A percentile compares a stretch with the other conserved stretches of the same genome.
These are phyloP conservation scores for Nomada fabriciana DNA, from an alignment of 2,888 invertebrate genomes.

Conservation along the genomic window DNA sequence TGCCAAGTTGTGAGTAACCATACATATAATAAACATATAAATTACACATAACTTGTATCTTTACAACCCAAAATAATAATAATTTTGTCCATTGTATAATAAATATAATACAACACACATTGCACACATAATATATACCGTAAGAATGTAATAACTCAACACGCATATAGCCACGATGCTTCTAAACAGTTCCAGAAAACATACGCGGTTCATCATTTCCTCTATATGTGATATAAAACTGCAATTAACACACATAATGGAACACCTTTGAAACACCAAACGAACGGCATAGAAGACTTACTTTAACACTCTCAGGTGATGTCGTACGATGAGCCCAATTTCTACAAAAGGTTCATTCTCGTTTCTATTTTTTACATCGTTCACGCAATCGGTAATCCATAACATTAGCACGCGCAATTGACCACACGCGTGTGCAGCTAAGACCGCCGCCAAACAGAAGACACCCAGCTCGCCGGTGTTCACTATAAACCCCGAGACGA, in stretches of 20 bases:
- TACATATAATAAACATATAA: too few relatives aligned
- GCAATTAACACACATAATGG: constrained; percentile 30
- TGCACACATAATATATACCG: too few relatives aligned
- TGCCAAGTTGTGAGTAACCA: too few relatives aligned
- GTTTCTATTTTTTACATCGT: neutral
- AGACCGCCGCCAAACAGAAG: constrained; percentile 60
- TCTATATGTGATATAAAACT: constrained; percentile 76
- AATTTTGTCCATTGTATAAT: too few relatives aligned
- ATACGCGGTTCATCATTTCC: constrained; percentile 71
- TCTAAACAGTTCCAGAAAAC: constrained; percentile 78
- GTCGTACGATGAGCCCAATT: constrained; percentile 57
- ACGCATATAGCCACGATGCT: constrained; percentile 70
- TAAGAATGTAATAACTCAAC: constrained; percentile 15
- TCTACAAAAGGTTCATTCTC: neutral
- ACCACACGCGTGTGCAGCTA: constrained; percentile 71
- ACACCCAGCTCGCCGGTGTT: constrained; percentile 50
- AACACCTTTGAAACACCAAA: too few relatives aligned
- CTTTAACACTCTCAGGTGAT: constrained; percentile 65
- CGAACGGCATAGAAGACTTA: neutral
- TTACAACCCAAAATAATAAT: too few relatives aligned
- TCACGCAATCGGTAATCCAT: constrained; percentile 56
- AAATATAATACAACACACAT: too few relatives aligned
- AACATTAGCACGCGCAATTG: constrained; percentile 65
- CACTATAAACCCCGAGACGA: constrained; percentile 37
- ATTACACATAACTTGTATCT: too few relatives aligned